These are phyloP conservation scores for Xanthorhoe designata DNA, from an alignment of 2,888 invertebrate genomes.

Conservation along the genomic window DNA sequence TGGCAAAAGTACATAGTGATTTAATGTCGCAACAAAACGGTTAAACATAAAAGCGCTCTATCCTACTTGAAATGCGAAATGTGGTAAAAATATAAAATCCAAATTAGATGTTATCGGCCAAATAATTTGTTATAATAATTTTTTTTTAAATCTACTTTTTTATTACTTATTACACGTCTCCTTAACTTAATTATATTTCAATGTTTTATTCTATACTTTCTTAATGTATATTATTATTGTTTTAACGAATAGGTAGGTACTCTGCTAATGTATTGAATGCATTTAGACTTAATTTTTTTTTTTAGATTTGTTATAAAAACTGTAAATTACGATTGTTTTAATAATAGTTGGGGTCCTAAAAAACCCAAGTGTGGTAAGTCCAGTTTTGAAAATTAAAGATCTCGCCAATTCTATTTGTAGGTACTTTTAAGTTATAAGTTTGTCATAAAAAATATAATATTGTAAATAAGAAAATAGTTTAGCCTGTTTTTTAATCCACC, in stretches of 20 bases:
- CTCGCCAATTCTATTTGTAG: constrained; percentile 16
- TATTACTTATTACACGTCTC: not conserved
- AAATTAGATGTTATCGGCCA: not conserved
- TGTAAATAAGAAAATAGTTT: constrained; percentile 9
- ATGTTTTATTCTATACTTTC: not conserved
- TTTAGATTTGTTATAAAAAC: constrained; percentile 8
- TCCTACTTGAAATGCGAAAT: not conserved
- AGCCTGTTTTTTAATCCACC: constrained; percentile 17
- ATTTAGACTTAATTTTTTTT: constrained; percentile 2
- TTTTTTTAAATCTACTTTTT: not conserved
- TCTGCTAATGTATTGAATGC: constrained; percentile 10
- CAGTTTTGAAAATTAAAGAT: constrained; percentile 13
- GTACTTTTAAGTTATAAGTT: constrained; percentile 8
- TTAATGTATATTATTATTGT: not conserved
- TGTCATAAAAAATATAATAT: constrained; percentile 4
- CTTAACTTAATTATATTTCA: not conserved
- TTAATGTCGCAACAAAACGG: constrained; percentile 1
- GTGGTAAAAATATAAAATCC: not conserved
- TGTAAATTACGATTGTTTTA: not conserved
- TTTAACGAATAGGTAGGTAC: not conserved
- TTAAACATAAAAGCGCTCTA: constrained; percentile 2
- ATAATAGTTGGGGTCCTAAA: not conserved
- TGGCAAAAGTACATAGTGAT: constrained; percentile 2
- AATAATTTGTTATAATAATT: too few relatives aligned
- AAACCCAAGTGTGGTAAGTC: not conserved